Conservation (phyloP, 2,888 invertebrate species). For the Parnassius mnemosyne region DNA sequence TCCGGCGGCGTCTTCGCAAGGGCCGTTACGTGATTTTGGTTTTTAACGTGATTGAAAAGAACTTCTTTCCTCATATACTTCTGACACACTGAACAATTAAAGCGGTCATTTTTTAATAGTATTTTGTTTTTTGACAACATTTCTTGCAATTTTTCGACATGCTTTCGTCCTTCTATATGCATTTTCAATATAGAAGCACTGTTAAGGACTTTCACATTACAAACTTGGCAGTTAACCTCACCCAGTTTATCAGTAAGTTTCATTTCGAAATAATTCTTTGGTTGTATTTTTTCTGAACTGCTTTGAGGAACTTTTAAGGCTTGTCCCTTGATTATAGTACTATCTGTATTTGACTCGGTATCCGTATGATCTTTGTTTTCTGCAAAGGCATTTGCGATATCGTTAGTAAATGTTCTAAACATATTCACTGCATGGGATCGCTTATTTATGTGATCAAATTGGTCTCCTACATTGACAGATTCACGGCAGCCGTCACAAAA, state of each 20-base stretch:
- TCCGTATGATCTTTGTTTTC: not conserved
- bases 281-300: not conserved
- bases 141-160: not conserved
- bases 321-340: not conserved
- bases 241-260: not conserved
- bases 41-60: not conserved
- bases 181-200: slow-evolving; percentile 2
- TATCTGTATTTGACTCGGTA: not conserved
- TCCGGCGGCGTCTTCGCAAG: not conserved
- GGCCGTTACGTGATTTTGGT: not conserved
- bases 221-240: slow-evolving; percentile 13
- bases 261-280: not conserved
- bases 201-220: slow-evolving; percentile 3
- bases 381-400: not conserved
- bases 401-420: not conserved
- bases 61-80: not conserved
- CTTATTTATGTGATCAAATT: not conserved
- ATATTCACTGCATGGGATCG: not conserved
- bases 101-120: not conserved
- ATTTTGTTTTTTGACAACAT: slow-evolving; percentile 4
- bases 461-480: not conserved
- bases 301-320: not conserved
- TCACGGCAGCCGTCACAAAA: slow-evolving; percentile 8
- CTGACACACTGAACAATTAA: slow-evolving; percentile 1
- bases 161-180: slow-evolving; percentile 4